Evolutionary conservation across 1,140 invertebrate species (phyloP), one percentile per base, ranked within the genome.

Genomic region (Meteorus sp.): DNA sequence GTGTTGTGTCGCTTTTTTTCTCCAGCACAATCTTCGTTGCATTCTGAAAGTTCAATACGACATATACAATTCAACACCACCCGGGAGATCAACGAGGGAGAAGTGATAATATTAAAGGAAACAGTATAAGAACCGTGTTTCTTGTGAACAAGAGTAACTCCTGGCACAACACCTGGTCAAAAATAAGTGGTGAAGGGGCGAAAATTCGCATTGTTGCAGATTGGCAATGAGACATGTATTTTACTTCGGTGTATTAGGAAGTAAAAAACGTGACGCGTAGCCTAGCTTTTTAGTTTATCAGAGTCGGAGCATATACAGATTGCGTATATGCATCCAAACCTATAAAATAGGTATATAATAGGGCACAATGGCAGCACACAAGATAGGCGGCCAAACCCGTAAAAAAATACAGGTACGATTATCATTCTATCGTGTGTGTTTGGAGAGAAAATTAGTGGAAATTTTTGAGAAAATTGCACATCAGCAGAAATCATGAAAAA

Each of bases 401-500:
- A 88, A 87, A 71, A 87, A 87, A 82, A 84, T 87, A 48, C 86
- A 88, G 81, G 86, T 86, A 80, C 63, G 67, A 68, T 41, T 15
- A n/a, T 41, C n/a, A 50, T 48, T 41, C 7, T 8, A 19, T 20
- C 8, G 7, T 17, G 20, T 31, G 9, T 33, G n/a, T 41, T n/a
- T 43, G n/a, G n/a, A n/a, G n/a, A n/a, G n/a, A n/a, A n/a, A n/a
- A n/a, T n/a, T n/a, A n/a, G n/a, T n/a, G n/a, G n/a, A n/a, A n/a
- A n/a, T n/a, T n/a, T n/a, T n/a, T n/a, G n/a, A n/a, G n/a, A n/a
- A n/a, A n/a, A n/a, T n/a, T n/a, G n/a, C n/a, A n/a, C n/a, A n/a
- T n/a, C n/a, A n/a, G n/a, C n/a, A n/a, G n/a, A n/a, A n/a, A n/a
- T 19, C 31, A 20, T 53, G 29, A 53, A 35, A 9, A n/a, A n/a